Evolutionary conservation across 2,888 invertebrate genomes (phyloP), one percentile per base, ranked within the genome.

Genomic region (Drymonia ruficornis): DNA sequence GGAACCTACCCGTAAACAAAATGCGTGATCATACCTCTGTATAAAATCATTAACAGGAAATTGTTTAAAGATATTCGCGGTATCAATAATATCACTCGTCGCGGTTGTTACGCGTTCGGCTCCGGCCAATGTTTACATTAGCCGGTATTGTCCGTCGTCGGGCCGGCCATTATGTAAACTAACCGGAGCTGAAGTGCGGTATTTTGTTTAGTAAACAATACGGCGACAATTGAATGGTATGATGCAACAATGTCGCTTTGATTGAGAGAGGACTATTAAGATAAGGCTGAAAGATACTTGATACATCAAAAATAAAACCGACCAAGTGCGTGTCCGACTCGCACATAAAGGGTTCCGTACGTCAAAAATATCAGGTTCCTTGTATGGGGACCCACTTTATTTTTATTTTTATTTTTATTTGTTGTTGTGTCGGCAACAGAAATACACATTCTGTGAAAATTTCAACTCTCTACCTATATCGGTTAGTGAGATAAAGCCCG

Each of bases 101-200:
- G 18, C 34, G 12, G 12, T 1, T 0, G 5, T 28, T 28, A 28
- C 47, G 34, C 12, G 47, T 12, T 23, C 45, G 47, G 18, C n/a
- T 47, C 16, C 47, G 34, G 13, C 23, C 28, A 13, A 18, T 34
- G 47, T 52, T 46, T 46, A 45, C 51, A 38, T 52, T 52, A 38
- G 34, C 52, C 28, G 46, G 52, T 45, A 52, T 52, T 38, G 52
- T 47, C 47, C 34, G 47, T 47, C 47, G 34, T 18, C 47, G 28
- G 19, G 13, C 18, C n/a, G 15, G 34, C 34, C 18, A 18, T 34
- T 47, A 6, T 47, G 47, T 47, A 47, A 47, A 47, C 47, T 18
- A 18, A 34, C 34, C 34, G 18, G 12, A 13, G 29, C 11, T 15
- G 15, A 1, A 47, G 18, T 34, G 18, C 9, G 34, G 34, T 47